These are phyloP conservation scores for Berghia stephanieae DNA, from an alignment of 1,140 invertebrate species.

Conservation along the genomic window DNA sequence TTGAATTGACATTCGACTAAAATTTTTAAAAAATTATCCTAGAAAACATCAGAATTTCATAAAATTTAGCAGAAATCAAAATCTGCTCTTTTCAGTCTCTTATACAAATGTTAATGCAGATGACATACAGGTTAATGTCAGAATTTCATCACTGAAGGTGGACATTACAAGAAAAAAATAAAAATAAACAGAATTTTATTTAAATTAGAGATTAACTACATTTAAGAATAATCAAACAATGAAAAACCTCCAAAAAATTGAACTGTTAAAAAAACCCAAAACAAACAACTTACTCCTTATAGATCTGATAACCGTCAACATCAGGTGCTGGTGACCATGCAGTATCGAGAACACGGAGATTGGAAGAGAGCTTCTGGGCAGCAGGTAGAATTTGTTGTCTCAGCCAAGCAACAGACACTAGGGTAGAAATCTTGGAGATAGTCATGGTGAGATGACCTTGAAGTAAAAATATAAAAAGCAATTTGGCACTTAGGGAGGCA, in stretches of 20 bases:
- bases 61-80: no score
- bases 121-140: no score
- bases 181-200: neutral
- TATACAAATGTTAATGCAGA: no score
- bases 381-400: constrained; percentile 11
- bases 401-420: constrained; percentile 22
- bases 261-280: neutral
- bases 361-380: neutral
- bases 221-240: neutral
- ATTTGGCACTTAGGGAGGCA: no score
- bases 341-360: constrained; percentile 40
- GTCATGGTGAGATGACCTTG: no score
- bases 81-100: no score
- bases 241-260: neutral
- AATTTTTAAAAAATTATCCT: no score
- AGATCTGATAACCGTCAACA: constrained; percentile 44
- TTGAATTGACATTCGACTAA: no score
- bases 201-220: neutral
- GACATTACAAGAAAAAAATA: neutral
- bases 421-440: neutral
- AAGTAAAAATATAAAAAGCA: no score
- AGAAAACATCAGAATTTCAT: no score
- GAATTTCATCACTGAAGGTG: no score
- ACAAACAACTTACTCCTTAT: constrained; percentile 27
- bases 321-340: constrained; percentile 35